Conservation (phyloP, 35 echinoderm and acorn worm genomes). For the Ophiothrix spiculata region DNA sequence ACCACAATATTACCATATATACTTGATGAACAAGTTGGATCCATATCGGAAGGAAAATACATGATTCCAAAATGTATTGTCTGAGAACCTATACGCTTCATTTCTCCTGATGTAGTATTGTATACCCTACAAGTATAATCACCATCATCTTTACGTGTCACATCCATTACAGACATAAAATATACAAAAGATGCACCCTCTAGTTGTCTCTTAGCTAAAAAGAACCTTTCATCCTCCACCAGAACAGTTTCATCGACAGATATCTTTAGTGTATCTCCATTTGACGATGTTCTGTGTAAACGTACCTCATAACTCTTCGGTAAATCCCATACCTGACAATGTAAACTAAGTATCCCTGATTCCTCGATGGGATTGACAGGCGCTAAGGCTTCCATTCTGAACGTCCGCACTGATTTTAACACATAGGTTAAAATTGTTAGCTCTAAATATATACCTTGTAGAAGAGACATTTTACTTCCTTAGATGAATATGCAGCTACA, state of each 20-base stretch:
- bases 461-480: not conserved
- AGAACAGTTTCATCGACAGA: not conserved
- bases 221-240: not conserved
- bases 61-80: not conserved
- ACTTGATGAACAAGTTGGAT: not conserved
- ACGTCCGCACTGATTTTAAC: not conserved
- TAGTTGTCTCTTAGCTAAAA: constrained; percentile 1
- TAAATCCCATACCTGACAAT: not conserved
- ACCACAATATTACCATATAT: not conserved
- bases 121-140: not conserved
- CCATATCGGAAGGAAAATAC: not conserved
- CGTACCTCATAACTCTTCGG: not conserved
- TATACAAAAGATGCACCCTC: not conserved
- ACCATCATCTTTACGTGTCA: not conserved
- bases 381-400: not conserved
- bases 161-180: constrained; percentile 6
- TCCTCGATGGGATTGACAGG: not conserved
- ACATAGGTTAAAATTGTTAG: not conserved
- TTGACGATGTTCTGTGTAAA: not conserved
- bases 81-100: not conserved
- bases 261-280: not conserved
- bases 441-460: not conserved
- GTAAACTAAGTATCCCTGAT: not conserved
- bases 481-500: not conserved
- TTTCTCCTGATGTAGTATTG: not conserved